Evolutionary conservation across 2,888 invertebrate species (phyloP).

Genomic region (Hypsopygia costalis): DNA sequence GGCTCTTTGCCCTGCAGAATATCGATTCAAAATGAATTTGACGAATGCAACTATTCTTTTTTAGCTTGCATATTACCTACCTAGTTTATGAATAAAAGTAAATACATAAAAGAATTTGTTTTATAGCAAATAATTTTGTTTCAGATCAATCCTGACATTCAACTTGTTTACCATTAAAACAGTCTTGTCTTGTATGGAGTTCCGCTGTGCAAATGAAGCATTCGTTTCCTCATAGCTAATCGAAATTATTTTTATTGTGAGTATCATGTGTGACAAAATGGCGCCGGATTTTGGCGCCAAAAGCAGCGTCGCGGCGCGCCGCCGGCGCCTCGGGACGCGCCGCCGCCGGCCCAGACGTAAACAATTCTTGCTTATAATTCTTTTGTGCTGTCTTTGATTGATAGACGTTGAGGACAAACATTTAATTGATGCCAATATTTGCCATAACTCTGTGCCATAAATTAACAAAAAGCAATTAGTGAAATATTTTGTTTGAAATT

Average conservation of each 20-base stretch:
- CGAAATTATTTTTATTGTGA: slow-evolving; percentile 9
- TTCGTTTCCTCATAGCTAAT: slow-evolving; percentile 4
- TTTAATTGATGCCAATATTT: slow-evolving; percentile 13
- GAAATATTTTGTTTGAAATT: too few relatives aligned
- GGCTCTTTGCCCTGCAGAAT: too few relatives aligned
- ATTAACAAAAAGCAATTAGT: background rate
- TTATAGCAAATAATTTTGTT: too few relatives aligned
- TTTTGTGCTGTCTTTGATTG: slow-evolving; percentile 11
- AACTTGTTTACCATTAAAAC: too few relatives aligned
- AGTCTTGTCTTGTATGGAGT: too few relatives aligned
- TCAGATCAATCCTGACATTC: too few relatives aligned
- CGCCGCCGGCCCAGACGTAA: slow-evolving; percentile 9
- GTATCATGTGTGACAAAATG: slow-evolving; percentile 55
- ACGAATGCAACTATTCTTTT: too few relatives aligned
- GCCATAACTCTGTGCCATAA: too few relatives aligned
- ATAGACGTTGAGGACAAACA: slow-evolving; percentile 10
- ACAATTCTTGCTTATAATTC: slow-evolving; percentile 14
- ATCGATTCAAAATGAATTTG: too few relatives aligned
- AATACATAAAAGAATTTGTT: too few relatives aligned
- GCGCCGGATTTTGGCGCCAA: slow-evolving; percentile 64
- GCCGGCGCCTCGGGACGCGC: slow-evolving; percentile 4
- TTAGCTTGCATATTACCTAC: too few relatives aligned
- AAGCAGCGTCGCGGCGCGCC: slow-evolving; percentile 37
- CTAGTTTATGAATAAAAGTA: too few relatives aligned
- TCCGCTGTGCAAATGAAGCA: background rate